Percentiles rank a stretch among this genome's conserved stretches.
phyloP scores from a whole-genome alignment of 2,113 vertebrate genomes.

The Bubo bubo region DNA sequence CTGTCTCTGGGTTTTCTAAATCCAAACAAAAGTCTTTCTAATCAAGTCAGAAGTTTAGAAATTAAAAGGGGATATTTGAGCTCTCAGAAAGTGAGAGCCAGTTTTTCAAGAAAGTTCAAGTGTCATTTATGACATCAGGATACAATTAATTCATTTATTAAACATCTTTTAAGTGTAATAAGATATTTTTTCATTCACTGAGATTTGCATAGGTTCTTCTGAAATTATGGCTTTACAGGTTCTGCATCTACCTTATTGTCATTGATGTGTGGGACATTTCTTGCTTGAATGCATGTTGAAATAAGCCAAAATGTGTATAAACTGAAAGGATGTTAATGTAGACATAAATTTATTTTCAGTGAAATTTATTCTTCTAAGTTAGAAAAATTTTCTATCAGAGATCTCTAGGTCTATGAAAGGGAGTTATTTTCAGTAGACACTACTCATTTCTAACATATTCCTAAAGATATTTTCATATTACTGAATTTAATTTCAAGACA shows the following conservation, averaged over 20 bases:
- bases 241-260: neutral
- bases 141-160: neutral
- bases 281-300: neutral
- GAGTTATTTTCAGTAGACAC: neutral
- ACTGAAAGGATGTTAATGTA: neutral
- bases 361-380: neutral
- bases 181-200: neutral
- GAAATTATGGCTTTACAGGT: neutral
- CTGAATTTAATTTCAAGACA: neutral
- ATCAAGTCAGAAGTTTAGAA: neutral
- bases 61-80: neutral
- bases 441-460: neutral
- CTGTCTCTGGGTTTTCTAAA: neutral
- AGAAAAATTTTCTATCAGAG: neutral
- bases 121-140: neutral
- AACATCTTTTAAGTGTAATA: neutral
- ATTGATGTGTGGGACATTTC: neutral
- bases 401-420: neutral
- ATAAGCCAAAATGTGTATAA: neutral
- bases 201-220: neutral
- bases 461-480: neutral
- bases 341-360: neutral
- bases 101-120: neutral
- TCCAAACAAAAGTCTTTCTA: neutral
- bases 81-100: neutral